Evolutionary conservation across 2,113 vertebrate genomes (phyloP).

Genomic region (Rostratula benghalensis): DNA sequence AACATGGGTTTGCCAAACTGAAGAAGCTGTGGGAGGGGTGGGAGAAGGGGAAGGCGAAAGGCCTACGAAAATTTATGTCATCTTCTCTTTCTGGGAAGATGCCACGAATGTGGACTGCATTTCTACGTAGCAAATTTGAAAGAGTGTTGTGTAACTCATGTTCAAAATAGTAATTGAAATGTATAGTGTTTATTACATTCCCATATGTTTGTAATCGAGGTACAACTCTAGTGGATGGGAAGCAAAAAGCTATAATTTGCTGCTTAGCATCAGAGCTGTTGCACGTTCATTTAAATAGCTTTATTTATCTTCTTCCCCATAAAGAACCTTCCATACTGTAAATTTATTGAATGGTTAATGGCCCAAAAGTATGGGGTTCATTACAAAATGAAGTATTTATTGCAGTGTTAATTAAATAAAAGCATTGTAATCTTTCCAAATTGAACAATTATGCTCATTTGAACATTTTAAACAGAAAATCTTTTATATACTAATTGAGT

Average conservation of each 20-base stretch:
- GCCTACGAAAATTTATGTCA: not conserved
- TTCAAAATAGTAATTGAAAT: conserved; percentile 70
- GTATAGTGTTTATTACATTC: conserved; percentile 66
- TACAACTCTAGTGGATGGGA: conserved; percentile 68
- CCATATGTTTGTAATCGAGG: conserved; percentile 78
- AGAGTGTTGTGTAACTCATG: conserved; percentile 33
- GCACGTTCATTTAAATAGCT: conserved; percentile 70
- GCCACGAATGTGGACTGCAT: not conserved
- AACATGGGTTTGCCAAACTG: not conserved
- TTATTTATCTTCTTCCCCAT: conserved; percentile 80
- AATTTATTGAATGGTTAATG: conserved; percentile 83
- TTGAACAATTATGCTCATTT: conserved; percentile 89
- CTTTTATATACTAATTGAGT: conserved; percentile 84
- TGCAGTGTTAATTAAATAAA: conserved; percentile 89
- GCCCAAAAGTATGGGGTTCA: conserved; percentile 79
- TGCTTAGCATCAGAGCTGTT: conserved; percentile 70
- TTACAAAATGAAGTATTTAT: conserved; percentile 86
- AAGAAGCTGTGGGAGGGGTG: not conserved
- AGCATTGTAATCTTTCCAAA: conserved; percentile 86
- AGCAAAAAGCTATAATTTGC: conserved; percentile 73
- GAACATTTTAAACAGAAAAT: conserved; percentile 87
- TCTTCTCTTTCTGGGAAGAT: conserved; percentile 10
- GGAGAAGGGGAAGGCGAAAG: not conserved
- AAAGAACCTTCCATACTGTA: conserved; percentile 79
- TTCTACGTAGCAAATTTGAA: not conserved